Percentiles rank a stretch among this genome's conserved stretches.
phyloP scores from a whole-genome alignment of 2,888 invertebrate species.

The Luffia ferchaultella region DNA sequence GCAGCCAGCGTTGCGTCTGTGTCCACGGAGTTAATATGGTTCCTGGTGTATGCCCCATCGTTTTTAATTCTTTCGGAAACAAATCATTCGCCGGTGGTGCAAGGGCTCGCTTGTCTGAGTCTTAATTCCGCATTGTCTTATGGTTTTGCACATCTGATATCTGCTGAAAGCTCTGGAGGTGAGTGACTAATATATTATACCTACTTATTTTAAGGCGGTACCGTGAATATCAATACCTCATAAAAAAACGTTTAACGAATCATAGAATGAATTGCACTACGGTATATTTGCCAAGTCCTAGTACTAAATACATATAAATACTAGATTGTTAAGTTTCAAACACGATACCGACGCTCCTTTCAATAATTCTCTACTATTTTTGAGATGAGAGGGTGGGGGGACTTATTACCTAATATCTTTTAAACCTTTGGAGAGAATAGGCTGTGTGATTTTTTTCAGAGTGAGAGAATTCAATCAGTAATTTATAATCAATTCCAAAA shows the following conservation, averaged over 20 bases:
- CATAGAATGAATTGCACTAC: background rate
- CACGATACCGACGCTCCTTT: slow-evolving; percentile 7
- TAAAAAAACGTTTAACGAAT: background rate
- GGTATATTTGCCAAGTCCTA: background rate
- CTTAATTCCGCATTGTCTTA: slow-evolving; percentile 84
- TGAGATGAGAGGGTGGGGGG: too few species aligned
- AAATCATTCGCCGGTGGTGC: slow-evolving; percentile 31
- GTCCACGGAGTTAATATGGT: slow-evolving; percentile 79
- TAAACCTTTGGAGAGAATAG: too few species aligned
- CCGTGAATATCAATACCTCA: background rate
- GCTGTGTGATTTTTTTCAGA: slow-evolving; percentile 13
- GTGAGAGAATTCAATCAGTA: background rate
- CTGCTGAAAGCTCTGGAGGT: slow-evolving; percentile 76
- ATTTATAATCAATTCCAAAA: background rate
- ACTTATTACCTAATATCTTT: too few species aligned
- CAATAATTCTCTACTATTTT: too few species aligned
- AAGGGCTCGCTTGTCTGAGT: slow-evolving; percentile 69
- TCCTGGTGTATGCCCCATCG: slow-evolving; percentile 77
- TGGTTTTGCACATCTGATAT: slow-evolving; percentile 77
- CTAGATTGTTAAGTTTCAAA: slow-evolving; percentile 5
- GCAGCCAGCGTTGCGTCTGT: slow-evolving; percentile 81
- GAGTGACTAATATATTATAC: slow-evolving; percentile 12
- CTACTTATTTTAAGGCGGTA: background rate
- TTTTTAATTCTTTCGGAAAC: slow-evolving; percentile 68
- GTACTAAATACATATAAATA: background rate